These are phyloP conservation scores for Melangyna quadrimaculata DNA, from an alignment of 2,888 invertebrate species.

Conservation along the genomic window DNA sequence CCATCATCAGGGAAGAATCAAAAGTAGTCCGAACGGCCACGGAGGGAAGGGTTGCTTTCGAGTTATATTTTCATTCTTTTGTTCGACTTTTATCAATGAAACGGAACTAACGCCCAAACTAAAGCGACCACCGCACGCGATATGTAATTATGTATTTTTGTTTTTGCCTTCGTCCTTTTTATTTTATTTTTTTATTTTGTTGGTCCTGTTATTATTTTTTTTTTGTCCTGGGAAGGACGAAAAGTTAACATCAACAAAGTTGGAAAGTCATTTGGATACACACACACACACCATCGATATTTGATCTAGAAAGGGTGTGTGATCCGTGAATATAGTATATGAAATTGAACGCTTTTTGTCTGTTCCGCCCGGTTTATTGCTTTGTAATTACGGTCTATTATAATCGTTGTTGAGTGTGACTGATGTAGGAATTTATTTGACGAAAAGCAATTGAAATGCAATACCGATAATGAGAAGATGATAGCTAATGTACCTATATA, in stretches of 20 bases:
- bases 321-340: slow-evolving; percentile 3
- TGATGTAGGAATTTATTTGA: slow-evolving; percentile 48
- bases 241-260: slow-evolving; percentile 59
- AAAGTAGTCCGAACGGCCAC: neutral
- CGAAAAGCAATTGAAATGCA: slow-evolving; percentile 48
- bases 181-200: neutral
- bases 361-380: slow-evolving; percentile 62
- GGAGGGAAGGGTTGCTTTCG: slow-evolving; percentile 55
- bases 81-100: slow-evolving; percentile 60
- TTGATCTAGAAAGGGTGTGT: slow-evolving; percentile 35
- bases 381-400: slow-evolving; percentile 68
- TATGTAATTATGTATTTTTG: slow-evolving; percentile 59
- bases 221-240: slow-evolving; percentile 25
- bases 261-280: slow-evolving; percentile 62
- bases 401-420: slow-evolving; percentile 22
- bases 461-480: slow-evolving; percentile 37
- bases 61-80: neutral
- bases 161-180: slow-evolving; percentile 30
- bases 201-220: neutral
- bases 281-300: neutral
- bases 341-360: slow-evolving; percentile 30
- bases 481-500: neutral
- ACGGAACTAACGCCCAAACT: slow-evolving; percentile 69
- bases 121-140: slow-evolving; percentile 68
- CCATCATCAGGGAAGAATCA: slow-evolving; percentile 19